Evolutionary conservation across 2,113 vertebrate species (phyloP).

Genomic region (Malurus cyaneus): DNA sequence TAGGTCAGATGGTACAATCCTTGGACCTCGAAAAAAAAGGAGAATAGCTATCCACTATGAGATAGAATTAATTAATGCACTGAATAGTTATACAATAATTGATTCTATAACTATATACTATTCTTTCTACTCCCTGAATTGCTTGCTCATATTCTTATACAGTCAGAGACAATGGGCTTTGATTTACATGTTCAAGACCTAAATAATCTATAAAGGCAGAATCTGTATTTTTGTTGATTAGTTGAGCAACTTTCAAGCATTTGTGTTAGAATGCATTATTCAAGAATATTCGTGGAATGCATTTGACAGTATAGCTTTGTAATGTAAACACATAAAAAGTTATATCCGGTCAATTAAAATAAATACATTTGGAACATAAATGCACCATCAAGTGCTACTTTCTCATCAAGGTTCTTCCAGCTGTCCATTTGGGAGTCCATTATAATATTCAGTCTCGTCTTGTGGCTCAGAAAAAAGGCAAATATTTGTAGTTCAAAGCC

Average conservation of each 20-base stretch:
- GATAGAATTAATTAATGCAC: not conserved
- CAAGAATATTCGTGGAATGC: not conserved
- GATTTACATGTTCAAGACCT: not conserved
- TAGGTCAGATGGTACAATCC: accelerated
- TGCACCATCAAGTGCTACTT: not conserved
- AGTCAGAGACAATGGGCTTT: not conserved
- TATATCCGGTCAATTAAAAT: not conserved
- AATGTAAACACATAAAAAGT: not conserved
- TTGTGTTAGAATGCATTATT: not conserved
- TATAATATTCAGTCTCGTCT: slow-evolving; percentile 9
- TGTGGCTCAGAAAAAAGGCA: not conserved
- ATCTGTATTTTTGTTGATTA: not conserved
- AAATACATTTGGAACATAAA: not conserved
- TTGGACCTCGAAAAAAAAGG: not conserved
- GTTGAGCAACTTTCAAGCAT: not conserved
- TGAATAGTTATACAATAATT: not conserved
- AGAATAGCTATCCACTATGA: not conserved
- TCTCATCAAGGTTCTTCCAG: not conserved
- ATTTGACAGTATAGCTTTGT: not conserved
- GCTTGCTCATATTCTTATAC: not conserved
- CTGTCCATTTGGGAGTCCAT: not conserved
- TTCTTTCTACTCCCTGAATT: not conserved
- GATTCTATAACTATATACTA: not conserved
- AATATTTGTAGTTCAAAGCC: not conserved
- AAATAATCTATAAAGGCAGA: not conserved